Evolutionary conservation across 2,888 invertebrate species (phyloP), one percentile per base, ranked within the genome.

Genomic region (Villa cingulata): DNA sequence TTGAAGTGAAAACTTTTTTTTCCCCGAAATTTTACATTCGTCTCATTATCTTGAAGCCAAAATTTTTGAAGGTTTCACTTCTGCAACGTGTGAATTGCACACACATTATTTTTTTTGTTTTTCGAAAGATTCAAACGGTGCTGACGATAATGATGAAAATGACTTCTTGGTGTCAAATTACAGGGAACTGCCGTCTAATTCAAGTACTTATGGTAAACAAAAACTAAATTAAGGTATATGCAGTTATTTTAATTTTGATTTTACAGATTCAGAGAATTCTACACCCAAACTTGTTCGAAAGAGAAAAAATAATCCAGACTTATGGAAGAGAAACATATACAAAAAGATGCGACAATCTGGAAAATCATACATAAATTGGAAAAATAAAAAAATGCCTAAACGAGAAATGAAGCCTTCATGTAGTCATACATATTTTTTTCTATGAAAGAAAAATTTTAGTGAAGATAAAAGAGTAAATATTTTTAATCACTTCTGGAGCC

Each of bases 291-390:
- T 7, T 6, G 37, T 37, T 4, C 16, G n/a, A 6, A 37, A 37
- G 6, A 7, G 37, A 37, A 37, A 37, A 7, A 2, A 10, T 4
- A 37, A 37, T n/a, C 18, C 37, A 9, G 9, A 37, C 10, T 6
- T 37, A 6, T 37, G 37, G 37, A 3, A 16, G 18, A 16, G 17
- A 17, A 37, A 17, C 12, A 37, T 37, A 16, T 17, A 37, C 4
- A 16, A 37, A 37, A n/a, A 18, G 9, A 16, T 37, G 17, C 23
- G 41, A 29, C 37, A 46, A 46, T 41, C 41, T 18, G 41, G 46
- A 36, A 32, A 46, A 37, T 23, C 20, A 17, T 20, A 37, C 27
- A 23, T 41, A 37, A 46, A 41, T 41, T 34, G 41, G 37, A 40
- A 37, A 17, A 37, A 37, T 37, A 7, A 37, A 18, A 16, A 37